Conservation (phyloP, 2,888 invertebrate species). For the Mallateleia sp. region DNA sequence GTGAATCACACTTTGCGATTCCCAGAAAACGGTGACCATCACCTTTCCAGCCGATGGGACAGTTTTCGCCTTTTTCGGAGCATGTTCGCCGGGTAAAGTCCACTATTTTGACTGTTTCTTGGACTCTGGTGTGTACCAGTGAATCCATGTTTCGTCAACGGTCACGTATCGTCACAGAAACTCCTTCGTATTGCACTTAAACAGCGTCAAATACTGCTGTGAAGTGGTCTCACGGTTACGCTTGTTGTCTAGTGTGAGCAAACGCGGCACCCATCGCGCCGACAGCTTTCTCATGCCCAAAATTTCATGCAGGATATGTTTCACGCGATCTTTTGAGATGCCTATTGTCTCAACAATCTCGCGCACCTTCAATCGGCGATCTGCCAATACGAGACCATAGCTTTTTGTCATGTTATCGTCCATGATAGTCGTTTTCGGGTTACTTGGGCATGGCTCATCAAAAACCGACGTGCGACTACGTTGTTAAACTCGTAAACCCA, state of each 20-base stretch:
- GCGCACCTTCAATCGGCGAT: slow-evolving; percentile 8
- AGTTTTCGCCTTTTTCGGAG: slow-evolving; percentile 8
- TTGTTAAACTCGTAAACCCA: too few relatives aligned
- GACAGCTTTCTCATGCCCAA: slow-evolving; percentile 14
- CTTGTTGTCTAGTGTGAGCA: slow-evolving; percentile 15
- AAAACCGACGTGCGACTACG: too few relatives aligned
- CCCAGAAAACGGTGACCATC: slow-evolving; percentile 17
- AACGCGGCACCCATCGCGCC: slow-evolving; percentile 19
- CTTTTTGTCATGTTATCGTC: slow-evolving; percentile 1
- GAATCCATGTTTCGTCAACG: slow-evolving; percentile 87
- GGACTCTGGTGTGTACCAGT: slow-evolving; percentile 84
- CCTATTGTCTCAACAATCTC: slow-evolving; percentile 9
- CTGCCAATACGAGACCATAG: slow-evolving; percentile 1
- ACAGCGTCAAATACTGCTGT: slow-evolving; percentile 25
- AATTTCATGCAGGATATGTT: slow-evolving; percentile 24
- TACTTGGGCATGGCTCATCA: too few relatives aligned
- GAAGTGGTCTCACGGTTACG: slow-evolving; percentile 32
- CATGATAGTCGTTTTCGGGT: not conserved
- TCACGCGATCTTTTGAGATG: slow-evolving; percentile 23
- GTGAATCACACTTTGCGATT: not conserved
- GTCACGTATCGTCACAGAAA: slow-evolving; percentile 19
- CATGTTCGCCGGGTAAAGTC: slow-evolving; percentile 15
- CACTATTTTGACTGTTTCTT: slow-evolving; percentile 77
- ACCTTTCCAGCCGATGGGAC: slow-evolving; percentile 8
- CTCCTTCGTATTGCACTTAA: slow-evolving; percentile 27